These are phyloP conservation scores for Lycodopsis pacificus DNA, from an alignment of 2,797 vertebrate genomes.

Conservation along the genomic window DNA sequence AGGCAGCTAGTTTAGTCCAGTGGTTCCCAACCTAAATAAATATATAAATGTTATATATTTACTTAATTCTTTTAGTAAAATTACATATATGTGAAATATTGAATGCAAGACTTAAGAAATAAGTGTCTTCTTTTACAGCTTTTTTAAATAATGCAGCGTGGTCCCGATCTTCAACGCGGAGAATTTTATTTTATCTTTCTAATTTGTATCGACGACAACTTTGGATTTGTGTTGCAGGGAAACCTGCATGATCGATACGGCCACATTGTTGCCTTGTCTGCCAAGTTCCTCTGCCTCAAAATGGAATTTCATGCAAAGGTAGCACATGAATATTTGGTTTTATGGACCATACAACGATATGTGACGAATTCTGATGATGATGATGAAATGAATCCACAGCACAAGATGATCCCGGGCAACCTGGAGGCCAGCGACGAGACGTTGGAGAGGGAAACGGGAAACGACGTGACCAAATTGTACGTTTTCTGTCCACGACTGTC, in stretches of 20 bases:
- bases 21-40: no score
- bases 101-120: neutral
- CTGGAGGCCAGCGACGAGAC: constrained; percentile 92
- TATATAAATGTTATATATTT: neutral
- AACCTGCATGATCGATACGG: constrained; percentile 95
- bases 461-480: constrained; percentile 92
- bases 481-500: constrained; percentile 47
- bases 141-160: neutral
- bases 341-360: neutral
- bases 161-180: no score
- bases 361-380: neutral
- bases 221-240: constrained; percentile 78
- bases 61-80: neutral
- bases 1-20: no score
- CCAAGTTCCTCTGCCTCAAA: constrained; percentile 90
- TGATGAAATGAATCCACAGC: constrained; percentile 73
- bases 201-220: neutral
- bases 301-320: constrained; percentile 97
- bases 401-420: constrained; percentile 90
- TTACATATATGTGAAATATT: neutral
- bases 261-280: constrained; percentile 92
- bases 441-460: constrained; percentile 90
- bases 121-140: neutral
- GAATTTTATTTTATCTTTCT: neutral
- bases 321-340: neutral